Base-by-base conservation (phyloP, 1,140 invertebrate species). In the Penaeus chinensis region DNA sequence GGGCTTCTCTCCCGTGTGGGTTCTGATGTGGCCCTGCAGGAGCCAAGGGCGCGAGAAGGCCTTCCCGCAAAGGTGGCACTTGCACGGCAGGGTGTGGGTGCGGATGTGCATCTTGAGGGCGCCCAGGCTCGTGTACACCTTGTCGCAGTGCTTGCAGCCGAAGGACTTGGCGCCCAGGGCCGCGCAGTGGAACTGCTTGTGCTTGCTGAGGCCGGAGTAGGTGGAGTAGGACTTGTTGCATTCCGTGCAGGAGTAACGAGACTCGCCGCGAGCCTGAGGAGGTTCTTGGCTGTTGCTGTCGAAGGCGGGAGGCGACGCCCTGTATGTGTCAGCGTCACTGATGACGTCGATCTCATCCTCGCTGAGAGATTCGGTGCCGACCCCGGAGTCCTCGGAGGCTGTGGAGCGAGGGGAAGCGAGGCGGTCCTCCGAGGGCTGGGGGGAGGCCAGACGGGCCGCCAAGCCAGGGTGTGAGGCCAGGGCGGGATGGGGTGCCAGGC, bases 151-250 rank as follows among this genome's bases (percentile, higher is more conserved):
- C 92, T 99, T 99, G 93, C 98, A 99, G 89, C 95, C 96, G 93
- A 99, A 99, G 2, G 96, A 96, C 92, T 98, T 99, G 92, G 97
- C 96, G 3, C 95, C 94, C 82, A 96, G 94, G 76, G 96, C 96
- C 4, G 95, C 95, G 92, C 98, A 99, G 91, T 99, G 98, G 93
- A 98, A 99, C 91, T 99, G 98, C 91, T 97, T 95, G 91, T 99
- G 98, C 92, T 99, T 99, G 2, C 96, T 96, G 0, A 99, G 93
- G 0, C 98, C 98, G 22, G 97, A 98, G 91, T 97, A 97, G 0
- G 98, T 99, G 0, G 97, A 98, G 93, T 99, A 99, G 20, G 96
- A 97, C 92, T 99, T 99, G 32, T 95, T 95, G 92, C 98, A 99
- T 90, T 97, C 96, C 0, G 95, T 95, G 92, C 97, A 99, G 91